These are phyloP conservation scores for Cladopsammia gracilis DNA, from an alignment of 64 coral and sea anemone genomes.

Conservation along the genomic window DNA sequence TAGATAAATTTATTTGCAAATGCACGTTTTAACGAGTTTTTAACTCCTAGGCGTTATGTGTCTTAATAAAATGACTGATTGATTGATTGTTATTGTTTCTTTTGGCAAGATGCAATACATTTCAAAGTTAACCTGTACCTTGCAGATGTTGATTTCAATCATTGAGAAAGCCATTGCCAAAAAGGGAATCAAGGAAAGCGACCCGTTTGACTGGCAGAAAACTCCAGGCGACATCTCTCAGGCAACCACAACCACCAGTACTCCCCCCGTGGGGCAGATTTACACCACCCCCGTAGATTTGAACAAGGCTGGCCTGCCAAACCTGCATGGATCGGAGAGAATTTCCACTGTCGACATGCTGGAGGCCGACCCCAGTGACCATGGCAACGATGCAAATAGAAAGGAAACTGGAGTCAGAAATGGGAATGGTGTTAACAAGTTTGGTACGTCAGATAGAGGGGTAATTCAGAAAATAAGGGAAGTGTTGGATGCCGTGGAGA, in stretches of 20 bases:
- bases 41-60: too few relatives aligned
- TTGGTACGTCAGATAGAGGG: conserved; percentile 72
- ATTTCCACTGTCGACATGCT: conserved; percentile 72
- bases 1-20: too few relatives aligned
- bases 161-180: conserved; percentile 86
- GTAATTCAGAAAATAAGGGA: conserved; percentile 93
- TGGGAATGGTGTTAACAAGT: conserved; percentile 27
- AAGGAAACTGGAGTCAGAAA: conserved; percentile 20
- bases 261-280: conserved; percentile 79
- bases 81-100: too few relatives aligned
- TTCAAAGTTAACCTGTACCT: background rate
- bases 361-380: conserved; percentile 73
- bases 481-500: conserved; percentile 86
- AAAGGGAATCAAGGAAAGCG: conserved; percentile 85
- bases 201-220: conserved; percentile 96
- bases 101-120: background rate
- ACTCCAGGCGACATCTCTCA: conserved; percentile 74
- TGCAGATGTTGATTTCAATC: conserved; percentile 74
- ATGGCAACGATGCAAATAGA: conserved; percentile 69
- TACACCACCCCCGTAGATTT: conserved; percentile 75
- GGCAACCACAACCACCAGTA: conserved; percentile 93
- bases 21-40: too few relatives aligned
- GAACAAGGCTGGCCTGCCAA: conserved; percentile 67
- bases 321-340: conserved; percentile 64
- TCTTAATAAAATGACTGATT: too few relatives aligned